Conservation (phyloP, 2,888 invertebrate genomes). For the Iselma pallidipennis region DNA sequence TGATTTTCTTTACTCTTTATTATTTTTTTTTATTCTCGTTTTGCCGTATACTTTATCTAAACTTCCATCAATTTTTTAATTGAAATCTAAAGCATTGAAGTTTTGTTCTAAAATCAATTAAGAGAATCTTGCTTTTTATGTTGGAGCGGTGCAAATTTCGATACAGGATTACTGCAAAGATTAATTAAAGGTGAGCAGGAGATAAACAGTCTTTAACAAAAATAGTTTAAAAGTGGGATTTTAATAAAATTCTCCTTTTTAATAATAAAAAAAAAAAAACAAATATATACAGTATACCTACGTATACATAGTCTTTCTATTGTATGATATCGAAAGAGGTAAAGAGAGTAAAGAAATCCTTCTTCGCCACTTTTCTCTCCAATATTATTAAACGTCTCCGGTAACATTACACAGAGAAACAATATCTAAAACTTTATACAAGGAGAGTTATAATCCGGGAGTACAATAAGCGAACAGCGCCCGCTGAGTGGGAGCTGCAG, state of each 20-base stretch:
- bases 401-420: conserved; percentile 12
- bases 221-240: not conserved
- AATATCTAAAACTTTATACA: conserved; percentile 22
- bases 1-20: too few species aligned
- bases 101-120: not conserved
- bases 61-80: not conserved
- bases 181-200: not conserved
- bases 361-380: not conserved
- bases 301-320: not conserved
- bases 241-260: not conserved
- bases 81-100: not conserved
- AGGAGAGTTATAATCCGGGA: conserved; percentile 24
- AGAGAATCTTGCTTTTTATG: not conserved
- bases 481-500: conserved; percentile 25
- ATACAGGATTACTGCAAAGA: not conserved
- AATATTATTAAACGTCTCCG: conserved; percentile 1
- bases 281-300: not conserved
- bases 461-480: conserved; percentile 20
- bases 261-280: too few species aligned
- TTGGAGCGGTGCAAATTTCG: not conserved
- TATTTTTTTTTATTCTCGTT: too few species aligned
- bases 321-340: not conserved
- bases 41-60: not conserved
- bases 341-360: not conserved
- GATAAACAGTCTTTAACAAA: not conserved